Conservation (phyloP, 1,140 invertebrate species). For the Drosophila guanche region DNA sequence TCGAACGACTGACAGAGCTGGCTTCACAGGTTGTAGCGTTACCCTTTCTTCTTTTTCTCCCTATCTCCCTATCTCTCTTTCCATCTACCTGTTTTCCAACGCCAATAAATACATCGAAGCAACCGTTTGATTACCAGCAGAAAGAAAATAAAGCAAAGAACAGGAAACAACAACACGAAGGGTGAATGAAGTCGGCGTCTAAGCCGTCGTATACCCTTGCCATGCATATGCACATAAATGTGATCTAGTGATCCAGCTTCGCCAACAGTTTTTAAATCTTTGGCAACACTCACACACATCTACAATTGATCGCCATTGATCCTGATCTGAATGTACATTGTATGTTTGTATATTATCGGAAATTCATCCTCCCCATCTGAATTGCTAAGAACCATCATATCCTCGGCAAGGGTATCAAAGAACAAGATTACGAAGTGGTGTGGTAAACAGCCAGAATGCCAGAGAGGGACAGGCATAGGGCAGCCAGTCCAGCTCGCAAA, state of each 20-base stretch:
- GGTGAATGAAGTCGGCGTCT: too few relatives aligned
- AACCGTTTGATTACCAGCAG: conserved; percentile 71
- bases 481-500: too few relatives aligned
- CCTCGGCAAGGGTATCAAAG: too few relatives aligned
- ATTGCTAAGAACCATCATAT: too few relatives aligned
- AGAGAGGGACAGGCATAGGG: too few relatives aligned
- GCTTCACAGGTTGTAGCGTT: conserved; percentile 24
- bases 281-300: too few relatives aligned
- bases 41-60: background rate
- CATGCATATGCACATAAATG: conserved; percentile 15
- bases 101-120: conserved; percentile 59
- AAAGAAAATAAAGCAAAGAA: conserved; percentile 46
- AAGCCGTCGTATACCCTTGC: too few relatives aligned
- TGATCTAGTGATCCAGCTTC: background rate
- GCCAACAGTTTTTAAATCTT: conserved; percentile 4
- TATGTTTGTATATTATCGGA: too few relatives aligned
- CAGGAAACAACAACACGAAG: conserved; percentile 37
- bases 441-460: background rate
- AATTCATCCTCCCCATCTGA: too few relatives aligned
- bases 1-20: background rate
- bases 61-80: conserved; percentile 1
- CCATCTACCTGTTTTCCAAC: conserved; percentile 17
- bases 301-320: too few relatives aligned
- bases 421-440: background rate
- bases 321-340: too few relatives aligned